Base-by-base conservation (phyloP, 2,888 invertebrate genomes). In the Euplexia lucipara region DNA sequence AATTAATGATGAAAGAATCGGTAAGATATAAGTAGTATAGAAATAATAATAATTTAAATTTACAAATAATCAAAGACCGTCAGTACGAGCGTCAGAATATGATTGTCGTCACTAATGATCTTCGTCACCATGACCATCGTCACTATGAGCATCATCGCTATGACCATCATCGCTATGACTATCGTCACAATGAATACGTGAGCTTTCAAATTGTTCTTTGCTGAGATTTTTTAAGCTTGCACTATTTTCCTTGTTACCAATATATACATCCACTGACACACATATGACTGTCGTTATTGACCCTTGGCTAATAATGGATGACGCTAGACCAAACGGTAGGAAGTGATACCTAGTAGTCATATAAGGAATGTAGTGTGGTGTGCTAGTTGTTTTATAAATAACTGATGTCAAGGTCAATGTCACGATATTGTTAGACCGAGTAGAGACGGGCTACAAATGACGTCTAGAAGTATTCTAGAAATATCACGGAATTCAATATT, bases 341-440 rank as follows among this genome's bases (percentile, higher is more conserved):
- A 66, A 49, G 47, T 26, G 18, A 18, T 22, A 22, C n/a, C 20
- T 14, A 22, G 20, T 42, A 12, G 10, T 10, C 56, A 9, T 9
- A 12, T 34, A 10, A 32, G 41, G 35, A 26, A 32, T 49, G 37
- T 22, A 9, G 35, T 32, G 59, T 12, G 45, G 35, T 32, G 59
- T 12, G 45, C 42, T 32, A 20, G 22, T 42, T 35, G 16, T 47
- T 26, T 32, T 30, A 6, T 59, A 45, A 41, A 18, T 5, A 49
- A 35, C 32, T 12, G 51, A 74, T 51, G 51, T 58, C 58, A 58
- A 68, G 52, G 75, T 34, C n/a, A 26, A 22, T 14, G 49, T 51
- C 47, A 52, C 26, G 18, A 12, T 58, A 22, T 34, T 42, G 41
- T 51, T 26, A 42, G 32, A 44, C 6, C 4, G 26, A 26, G 30